Base-by-base conservation (phyloP, 2,888 invertebrate genomes). In the Hyppa rectilinea region DNA sequence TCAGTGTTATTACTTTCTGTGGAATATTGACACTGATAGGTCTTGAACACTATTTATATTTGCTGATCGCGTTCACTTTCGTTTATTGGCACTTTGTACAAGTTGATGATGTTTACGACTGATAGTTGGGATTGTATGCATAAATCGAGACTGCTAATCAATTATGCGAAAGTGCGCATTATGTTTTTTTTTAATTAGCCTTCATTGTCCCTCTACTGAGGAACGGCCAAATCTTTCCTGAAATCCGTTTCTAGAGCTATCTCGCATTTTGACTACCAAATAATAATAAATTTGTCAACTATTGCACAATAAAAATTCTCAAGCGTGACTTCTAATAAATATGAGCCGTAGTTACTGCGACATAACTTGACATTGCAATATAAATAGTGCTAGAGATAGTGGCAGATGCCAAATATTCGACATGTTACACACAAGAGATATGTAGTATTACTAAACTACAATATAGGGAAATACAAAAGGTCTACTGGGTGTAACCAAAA, bases 361-460 rank as follows among this genome's bases (percentile, higher is more conserved):
- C 55, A 68, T 58, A 52, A 62, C 38, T 70, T 69, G 77, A 50
- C 61, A 61, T 75, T 75, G 74, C 56, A 56, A 34, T 76, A 64
- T 61, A 78, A 64, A 76, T 78, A 78, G 65, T 58, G 43, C 36
- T 20, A 72, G 9, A 50, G 43, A 55, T 53, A n/a, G 23, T 10
- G 4, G 17, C 36, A 59, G 59, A 50, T 77, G 83, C 80, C 80
- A 80, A 75, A 73, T 64, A 69, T 63, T 79, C 47, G 50, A 31
- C 55, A 53, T 43, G 38, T 20, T 43, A 49, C n/a, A 60, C n/a
- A 52, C 31, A 40, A 5, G 20, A 76, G 59, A 47, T 52, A 77
- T 70, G 14, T 47, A 31, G 29, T 23, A 50, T n/a, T n/a, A n/a
- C n/a, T n/a, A 45, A 55, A 47, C 26, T 40, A 47, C 14, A 2